Evolutionary conservation across 1,140 invertebrate species (phyloP), one percentile per base, ranked within the genome.

Genomic region (Drosophila nebulosa): DNA sequence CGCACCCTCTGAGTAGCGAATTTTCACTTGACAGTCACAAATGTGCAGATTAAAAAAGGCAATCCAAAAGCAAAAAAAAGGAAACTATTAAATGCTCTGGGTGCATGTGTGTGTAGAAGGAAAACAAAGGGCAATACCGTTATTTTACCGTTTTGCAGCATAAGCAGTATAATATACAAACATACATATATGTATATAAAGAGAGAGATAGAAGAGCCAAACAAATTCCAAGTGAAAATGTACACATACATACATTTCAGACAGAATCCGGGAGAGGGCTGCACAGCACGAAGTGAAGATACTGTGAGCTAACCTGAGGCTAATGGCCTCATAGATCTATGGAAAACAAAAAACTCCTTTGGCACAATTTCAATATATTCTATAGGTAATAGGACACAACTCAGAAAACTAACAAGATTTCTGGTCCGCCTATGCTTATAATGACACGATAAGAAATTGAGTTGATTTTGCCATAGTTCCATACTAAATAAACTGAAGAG

Each of bases 1-100:
- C 71, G 70, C 63, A 74, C 73, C 74, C 72, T 69, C 77, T n/a
- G 67, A 50, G 55, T 62, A 67, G 61, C 22, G 36, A 53, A 76
- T 63, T 79, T 66, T 69, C 62, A 68, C 52, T 78, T 79, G 78
- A 79, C 77, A 79, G 63, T 72, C 77, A 79, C 77, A 75, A 79
- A 79, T 75, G 71, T 61, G 56, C 56, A 79, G 74, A 76, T 76
- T 76, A 76, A 76, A 76, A 76, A 64, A 76, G 66, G 60, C 74
- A 69, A 75, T 56, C 66, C 62, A 66, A 59, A 59, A 65, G 59
- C 53, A 74, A 66, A 42, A 51, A 22, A 24, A 22, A 55, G 51
- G 10, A 57, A 27, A 52, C 66, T 61, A 67, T 65, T 69, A 75
- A 76, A 74, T 69, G 36, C 36, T 59, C 65, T 9, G 16, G 4